Conservation (phyloP, 2,797 vertebrate species). For the Platyrinchus mystaceus region DNA sequence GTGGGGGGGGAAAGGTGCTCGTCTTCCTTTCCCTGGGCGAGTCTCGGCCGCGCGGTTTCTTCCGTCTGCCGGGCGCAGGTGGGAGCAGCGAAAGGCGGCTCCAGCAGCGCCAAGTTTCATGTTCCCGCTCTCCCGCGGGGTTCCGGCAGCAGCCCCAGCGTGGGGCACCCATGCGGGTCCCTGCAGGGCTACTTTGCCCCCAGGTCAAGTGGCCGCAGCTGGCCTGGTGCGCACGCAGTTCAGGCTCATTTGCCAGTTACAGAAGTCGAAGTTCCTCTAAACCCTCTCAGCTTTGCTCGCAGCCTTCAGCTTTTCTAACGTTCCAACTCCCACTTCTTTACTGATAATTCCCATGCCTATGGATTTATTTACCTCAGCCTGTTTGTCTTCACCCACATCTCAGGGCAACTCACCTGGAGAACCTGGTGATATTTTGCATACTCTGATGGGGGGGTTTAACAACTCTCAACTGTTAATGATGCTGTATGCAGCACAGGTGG, state of each 20-base stretch:
- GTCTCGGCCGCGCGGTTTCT: fast-evolving
- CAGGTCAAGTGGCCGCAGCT: neutral
- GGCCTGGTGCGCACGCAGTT: fast-evolving
- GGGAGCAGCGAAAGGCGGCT: fast-evolving
- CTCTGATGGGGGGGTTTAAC: neutral
- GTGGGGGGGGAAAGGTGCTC: neutral
- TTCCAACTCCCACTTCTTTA: neutral
- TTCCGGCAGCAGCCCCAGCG: neutral
- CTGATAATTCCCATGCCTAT: too few species aligned
- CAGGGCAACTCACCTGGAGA: neutral
- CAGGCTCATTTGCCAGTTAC: neutral
- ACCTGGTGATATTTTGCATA: neutral
- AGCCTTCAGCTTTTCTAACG: neutral
- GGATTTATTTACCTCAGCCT: neutral
- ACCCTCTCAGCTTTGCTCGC: neutral
- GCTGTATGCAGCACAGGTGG: too few species aligned
- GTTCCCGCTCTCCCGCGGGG: neutral
- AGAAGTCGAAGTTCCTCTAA: neutral
- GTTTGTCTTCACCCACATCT: neutral
- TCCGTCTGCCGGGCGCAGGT: fast-evolving
- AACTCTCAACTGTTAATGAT: neutral
- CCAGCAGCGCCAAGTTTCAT: fast-evolving
- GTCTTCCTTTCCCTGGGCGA: fast-evolving
- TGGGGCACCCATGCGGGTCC: fast-evolving
- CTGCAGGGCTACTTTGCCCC: neutral